A percentile compares a stretch with the other conserved stretches of the same genome.
phyloP scores from a whole-genome alignment of 2,888 invertebrate genomes.

The Lathronympha strigana region DNA sequence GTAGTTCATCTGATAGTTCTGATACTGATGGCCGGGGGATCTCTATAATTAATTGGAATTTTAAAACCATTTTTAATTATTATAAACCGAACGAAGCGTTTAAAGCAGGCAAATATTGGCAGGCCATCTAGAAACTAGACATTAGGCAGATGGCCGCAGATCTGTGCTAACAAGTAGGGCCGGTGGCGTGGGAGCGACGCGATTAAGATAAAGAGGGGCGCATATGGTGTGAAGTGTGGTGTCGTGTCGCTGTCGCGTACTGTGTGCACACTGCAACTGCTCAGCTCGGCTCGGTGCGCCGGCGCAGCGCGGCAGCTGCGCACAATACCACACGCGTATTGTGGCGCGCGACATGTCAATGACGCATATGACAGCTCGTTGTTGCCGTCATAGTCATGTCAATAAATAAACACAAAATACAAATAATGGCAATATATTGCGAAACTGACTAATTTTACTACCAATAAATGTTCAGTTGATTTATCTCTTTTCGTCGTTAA shows the following conservation, averaged over 20 bases:
- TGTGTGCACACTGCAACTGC: no score
- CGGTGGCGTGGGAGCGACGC: constrained; percentile 36
- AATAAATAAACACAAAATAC: no score
- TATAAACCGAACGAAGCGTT: not conserved
- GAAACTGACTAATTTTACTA: not conserved
- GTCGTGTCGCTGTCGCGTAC: not conserved
- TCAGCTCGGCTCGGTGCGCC: constrained; percentile 2
- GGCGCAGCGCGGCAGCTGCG: constrained; percentile 10
- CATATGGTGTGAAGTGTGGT: constrained; percentile 31
- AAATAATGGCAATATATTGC: constrained; percentile 2
- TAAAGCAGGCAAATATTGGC: not conserved
- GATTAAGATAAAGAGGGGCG: constrained; percentile 33
- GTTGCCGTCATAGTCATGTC: not conserved
- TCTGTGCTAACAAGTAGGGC: constrained; percentile 12
- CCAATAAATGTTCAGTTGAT: no score
- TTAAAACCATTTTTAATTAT: no score
- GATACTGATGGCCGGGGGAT: no score
- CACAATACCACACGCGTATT: constrained; percentile 24
- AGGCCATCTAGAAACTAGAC: not conserved
- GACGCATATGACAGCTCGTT: constrained; percentile 22
- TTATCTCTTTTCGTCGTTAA: no score
- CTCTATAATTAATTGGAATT: no score
- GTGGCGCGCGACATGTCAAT: constrained; percentile 26
- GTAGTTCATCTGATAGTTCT: no score
- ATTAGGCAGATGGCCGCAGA: constrained; percentile 27